Base-by-base conservation (phyloP, 2,888 invertebrate species). In the Hirtodrosophila trivittata region DNA sequence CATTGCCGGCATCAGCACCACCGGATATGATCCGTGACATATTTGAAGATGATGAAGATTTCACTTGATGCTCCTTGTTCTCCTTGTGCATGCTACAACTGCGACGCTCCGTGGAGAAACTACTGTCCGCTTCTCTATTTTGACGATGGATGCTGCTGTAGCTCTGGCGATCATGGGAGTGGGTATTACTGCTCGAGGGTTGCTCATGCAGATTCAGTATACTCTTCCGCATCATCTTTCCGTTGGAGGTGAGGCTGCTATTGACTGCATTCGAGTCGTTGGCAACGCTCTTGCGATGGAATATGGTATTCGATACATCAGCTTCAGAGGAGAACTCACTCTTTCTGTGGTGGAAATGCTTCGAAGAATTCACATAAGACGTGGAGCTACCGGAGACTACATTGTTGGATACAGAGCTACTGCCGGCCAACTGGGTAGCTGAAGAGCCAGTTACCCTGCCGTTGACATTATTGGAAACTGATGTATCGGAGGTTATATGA, bases 121-220 rank as follows among this genome's bases (percentile, higher is more conserved):
- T 65, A 3, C 72, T 59, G 7, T 67, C 93, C 0, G 91, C 89
- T 52, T 94, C 94, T 46, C 93, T 92, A 43, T 91, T 92, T 45
- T 94, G 95, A 21, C 95, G 92, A 88, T 96, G 96, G 88, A 96
- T 92, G 1, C 95, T 94, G 77, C 95, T 96, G 35, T 95, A 92
- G 86, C 96, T 96, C 76, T 94, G 94, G 60, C 96, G 92, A 67
- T 96, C 95, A 7, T 92, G 93, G 72, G 93, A 94, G 59, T 94
- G 93, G 16, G 91, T 93, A 12, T 92, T 93, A 76, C 93, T 94
- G 63, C 94, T 94, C 0, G 93, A 92, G 1, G 94, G 94, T 78
- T 93, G 94, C 65, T 95, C 95, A 54, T 95, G 94, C 0, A 96
- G 91, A 87, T 96, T 96, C 16, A 94, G 93, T 60, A 96, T 95